Evolutionary conservation across 2,113 vertebrate species (phyloP).

Genomic region (Charadrius vociferus): DNA sequence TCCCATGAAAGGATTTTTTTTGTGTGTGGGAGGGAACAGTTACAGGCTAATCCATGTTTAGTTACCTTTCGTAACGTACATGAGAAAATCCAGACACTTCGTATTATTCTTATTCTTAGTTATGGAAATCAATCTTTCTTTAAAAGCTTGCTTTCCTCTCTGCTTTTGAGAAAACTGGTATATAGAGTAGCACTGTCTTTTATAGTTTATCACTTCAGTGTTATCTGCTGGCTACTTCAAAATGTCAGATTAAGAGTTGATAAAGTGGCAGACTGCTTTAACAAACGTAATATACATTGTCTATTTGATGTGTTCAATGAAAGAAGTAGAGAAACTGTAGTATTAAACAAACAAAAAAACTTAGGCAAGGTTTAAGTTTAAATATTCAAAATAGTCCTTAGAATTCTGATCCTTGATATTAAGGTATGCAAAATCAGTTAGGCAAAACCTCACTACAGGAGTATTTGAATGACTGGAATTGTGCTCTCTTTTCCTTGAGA

Average conservation of each 20-base stretch:
- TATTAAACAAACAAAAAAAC: background rate
- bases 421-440: background rate
- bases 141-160: background rate
- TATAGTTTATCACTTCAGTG: background rate
- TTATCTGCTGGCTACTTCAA: background rate
- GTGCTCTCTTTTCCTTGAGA: background rate
- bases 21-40: background rate
- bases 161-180: background rate
- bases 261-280: background rate
- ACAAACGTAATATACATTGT: background rate
- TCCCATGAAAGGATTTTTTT: background rate
- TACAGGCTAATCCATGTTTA: background rate
- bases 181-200: background rate
- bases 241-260: background rate
- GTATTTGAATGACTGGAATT: background rate
- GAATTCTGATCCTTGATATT: background rate
- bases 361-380: background rate
- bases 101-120: background rate
- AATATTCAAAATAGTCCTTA: background rate
- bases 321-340: background rate
- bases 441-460: background rate
- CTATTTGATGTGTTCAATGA: background rate
- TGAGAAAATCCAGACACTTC: background rate
- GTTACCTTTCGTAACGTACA: background rate
- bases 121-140: background rate